Evolutionary conservation across 2,888 invertebrate species (phyloP), one percentile per base, ranked within the genome.

Genomic region (Toxonevra muliebris): DNA sequence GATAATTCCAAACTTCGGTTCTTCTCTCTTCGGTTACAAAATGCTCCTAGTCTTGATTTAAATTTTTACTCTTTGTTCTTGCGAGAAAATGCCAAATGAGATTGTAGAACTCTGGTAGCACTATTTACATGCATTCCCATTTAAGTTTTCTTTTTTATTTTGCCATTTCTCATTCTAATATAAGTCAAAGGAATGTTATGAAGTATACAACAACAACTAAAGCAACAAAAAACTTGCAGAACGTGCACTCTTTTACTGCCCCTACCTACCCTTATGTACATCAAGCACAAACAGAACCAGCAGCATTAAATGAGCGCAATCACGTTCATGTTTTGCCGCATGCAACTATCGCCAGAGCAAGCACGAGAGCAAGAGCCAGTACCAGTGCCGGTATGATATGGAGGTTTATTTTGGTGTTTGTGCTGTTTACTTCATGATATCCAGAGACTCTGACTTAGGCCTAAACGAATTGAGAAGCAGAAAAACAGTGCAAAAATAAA

Each of bases 401-500:
- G 30, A 30, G 30, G 30, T 30, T 30, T 2, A 30, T 30, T 60
- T 17, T 53, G 10, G 50, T 43, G 20, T 54, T 5, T 55, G 62
- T 43, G 41, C n/a, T 40, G 2, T 45, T 3, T 45, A 30, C 17
- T 11, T 50, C 43, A 40, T 52, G 45, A 10, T 20, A 59, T 10
- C 12, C 40, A 17, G 19, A 69, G 69, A 72, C 72, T 69, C 72
- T 66, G 70, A 70, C 71, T 71, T 66, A 68, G 71, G 71, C 69
- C 70, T 67, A 71, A 66, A 69, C 69, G 71, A 75, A 71, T 61
- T 65, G 73, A 68, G 66, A 65, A 63, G 69, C 68, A 70, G 72
- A 71, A 72, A 71, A 74, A 71, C 81, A 82, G 81, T 82, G 79
- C 78, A 74, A 76, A 80, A 79, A 78, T 76, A 76, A 75, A 77